Base-by-base conservation (phyloP, 2,888 invertebrate species). In the Nomada goodeniana region DNA sequence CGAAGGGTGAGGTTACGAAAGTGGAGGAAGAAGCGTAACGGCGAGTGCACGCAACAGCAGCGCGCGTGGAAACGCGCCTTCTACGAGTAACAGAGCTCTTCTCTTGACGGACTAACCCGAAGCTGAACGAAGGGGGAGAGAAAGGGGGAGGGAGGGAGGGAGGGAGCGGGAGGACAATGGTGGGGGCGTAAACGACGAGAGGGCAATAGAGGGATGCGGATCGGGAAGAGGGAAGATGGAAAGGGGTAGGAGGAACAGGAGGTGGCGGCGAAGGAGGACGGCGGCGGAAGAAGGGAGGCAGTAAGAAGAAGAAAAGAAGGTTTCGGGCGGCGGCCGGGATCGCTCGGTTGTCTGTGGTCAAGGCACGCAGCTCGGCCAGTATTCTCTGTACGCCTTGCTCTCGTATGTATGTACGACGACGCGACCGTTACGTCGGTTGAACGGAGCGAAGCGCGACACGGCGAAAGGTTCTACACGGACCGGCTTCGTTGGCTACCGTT, bases 301-400 rank as follows among this genome's bases (percentile, higher is more conserved):
- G 83, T 84, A 88, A 87, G 86, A 83, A 85, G 87, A 88, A 84
- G 85, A 86, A 87, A 88, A 89, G 87, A 90, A 89, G 87, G 89
- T 90, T 92, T 92, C 91, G 92, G 92, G 93, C 92, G 92, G 92
- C 91, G 91, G 92, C 91, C 88, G 84, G 90, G 89, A 87, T 87
- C 88, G 86, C 89, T 89, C 76, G 91, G 91, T 93, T 93, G 93
- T 91, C 93, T 90, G 92, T 93, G 93, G 93, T 93, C 93, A 93
- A 93, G 93, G 90, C 91, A 90, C 90, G 89, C 91, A 90, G 90
- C 89, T 89, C 86, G 89, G 90, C 90, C 90, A 90, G 89, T 88
- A 88, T 83, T 86, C 88, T 82, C 84, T 77, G 79, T 83, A 84
- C 87, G 87, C 76, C 79, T 74, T 63, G 60, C 84, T 76, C 77